Base-by-base conservation (phyloP, 2,888 invertebrate species). In the Mechanitis mazaeus region DNA sequence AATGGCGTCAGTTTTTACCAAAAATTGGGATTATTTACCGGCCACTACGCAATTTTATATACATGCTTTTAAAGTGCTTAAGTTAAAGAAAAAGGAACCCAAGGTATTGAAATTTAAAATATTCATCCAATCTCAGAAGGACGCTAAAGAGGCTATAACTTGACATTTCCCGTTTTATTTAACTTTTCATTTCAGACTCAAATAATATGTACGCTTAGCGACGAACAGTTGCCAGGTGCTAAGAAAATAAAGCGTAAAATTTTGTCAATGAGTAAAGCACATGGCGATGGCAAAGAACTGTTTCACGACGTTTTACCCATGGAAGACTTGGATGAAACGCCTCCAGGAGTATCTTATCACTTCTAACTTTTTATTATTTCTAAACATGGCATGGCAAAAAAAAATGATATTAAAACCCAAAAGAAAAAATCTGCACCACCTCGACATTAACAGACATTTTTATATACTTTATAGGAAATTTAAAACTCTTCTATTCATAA, bases 41-140 rank as follows among this genome's bases (percentile, higher is more conserved):
- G 74, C 71, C 65, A 92, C 80, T 42, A 85, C 78, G 66, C 92
- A 83, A 60, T 93, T 92, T 71, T 84, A 82, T 65, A 80, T 94
- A 5, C 93, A 94, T 71, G 93, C 92, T 2, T 86, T 94, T 59
- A 92, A 92, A 72, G 91, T 92, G 0, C 78, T 92, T 56, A 91
- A 91, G 70, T 80, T 92, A 54, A 90, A 90, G 72, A 87, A 88
- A 69, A 82, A 70, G 59, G 73, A 81, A 64, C 75, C 74, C 0
- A 87, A 85, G 85, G 89, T 87, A 47, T 47, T 47, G 5, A 9
- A 6, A 50, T 50, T 50, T 9, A 9, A 7, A 20, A 3, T 50
- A 9, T 6, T 50, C 11, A 31, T 9, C 11, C 42, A 42, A 5
- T 3, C 42, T 42, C 38, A 20, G 1, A 38, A 38, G 38, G 2